Evolutionary conservation across 2,888 invertebrate species (phyloP).

Genomic region (Cryptus viduatorius): DNA sequence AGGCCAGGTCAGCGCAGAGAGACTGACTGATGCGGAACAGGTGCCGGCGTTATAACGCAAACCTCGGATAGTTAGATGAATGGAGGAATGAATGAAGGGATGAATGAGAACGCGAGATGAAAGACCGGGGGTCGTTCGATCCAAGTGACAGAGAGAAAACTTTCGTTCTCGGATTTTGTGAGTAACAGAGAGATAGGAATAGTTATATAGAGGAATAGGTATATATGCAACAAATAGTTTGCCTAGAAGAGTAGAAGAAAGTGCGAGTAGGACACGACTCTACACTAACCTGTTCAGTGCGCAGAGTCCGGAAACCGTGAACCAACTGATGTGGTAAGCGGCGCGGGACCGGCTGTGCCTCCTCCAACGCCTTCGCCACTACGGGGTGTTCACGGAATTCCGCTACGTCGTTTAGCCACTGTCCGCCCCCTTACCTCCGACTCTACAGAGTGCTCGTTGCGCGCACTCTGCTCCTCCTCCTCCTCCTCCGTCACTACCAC

Average conservation of each 20-base stretch:
- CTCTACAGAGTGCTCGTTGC: constrained; percentile 46
- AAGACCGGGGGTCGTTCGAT: constrained; percentile 66
- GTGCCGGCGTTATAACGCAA: constrained; percentile 61
- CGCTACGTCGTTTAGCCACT: constrained; percentile 64
- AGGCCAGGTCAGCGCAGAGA: constrained; percentile 14
- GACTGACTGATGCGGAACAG: constrained; percentile 66
- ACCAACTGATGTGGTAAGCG: constrained; percentile 79
- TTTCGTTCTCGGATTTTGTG: neutral
- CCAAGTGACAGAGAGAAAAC: constrained; percentile 35
- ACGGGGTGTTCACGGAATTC: constrained; percentile 72
- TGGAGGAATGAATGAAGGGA: constrained; percentile 71
- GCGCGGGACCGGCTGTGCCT: constrained; percentile 67
- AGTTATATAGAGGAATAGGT: neutral
- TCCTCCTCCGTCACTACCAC: neutral
- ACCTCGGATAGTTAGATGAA: constrained; percentile 49
- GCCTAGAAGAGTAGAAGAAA: constrained; percentile 2
- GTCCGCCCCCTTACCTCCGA: constrained; percentile 61
- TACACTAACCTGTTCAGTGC: constrained; percentile 79
- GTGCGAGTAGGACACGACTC: constrained; percentile 9
- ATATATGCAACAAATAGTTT: constrained; percentile 12
- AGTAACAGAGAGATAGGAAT: neutral
- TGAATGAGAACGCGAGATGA: constrained; percentile 77
- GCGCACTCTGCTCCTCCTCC: constrained; percentile 33
- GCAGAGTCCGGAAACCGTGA: constrained; percentile 83
- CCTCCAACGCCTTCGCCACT: constrained; percentile 74